Base-by-base conservation (phyloP, 92 coral and sea anemone genomes). In the Nematostella vectensis region DNA sequence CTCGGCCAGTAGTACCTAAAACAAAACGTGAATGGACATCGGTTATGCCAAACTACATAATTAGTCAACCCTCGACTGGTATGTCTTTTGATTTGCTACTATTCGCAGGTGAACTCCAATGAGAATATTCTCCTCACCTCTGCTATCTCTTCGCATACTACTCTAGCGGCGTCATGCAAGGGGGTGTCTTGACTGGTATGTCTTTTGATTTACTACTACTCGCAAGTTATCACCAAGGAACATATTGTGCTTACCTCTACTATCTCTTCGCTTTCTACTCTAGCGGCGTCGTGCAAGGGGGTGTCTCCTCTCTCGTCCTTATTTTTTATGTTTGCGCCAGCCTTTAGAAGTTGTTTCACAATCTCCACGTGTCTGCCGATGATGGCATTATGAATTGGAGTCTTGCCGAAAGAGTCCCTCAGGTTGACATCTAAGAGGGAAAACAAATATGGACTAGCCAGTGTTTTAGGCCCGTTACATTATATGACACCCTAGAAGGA, bases 311-410 rank as follows among this genome's bases (percentile, higher is more conserved):
- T 48, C 40, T 80, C 94, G 29, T 85, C 94, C 23, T 51, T 25
- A 8, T 69, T 48, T 28, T 72, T 80, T 4, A 75, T 78, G 59
- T 80, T 82, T 6, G 88, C 94, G 48, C 94, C 88, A 3, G 74
- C 64, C 66, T 80, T 85, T 25, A 85, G 70, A 3, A 85, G 70
- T 54, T 70, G 50, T 0, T 61, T 65, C 52, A 85, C 88, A 25
- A 85, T 58, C 1, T 40, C 38, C 49, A 67, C 50, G 21, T 85
- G 88, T 51, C 80, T 80, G 12, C 94, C 94, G 43, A 62, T 81
- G 59, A 80, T 71, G 31, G 94, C 94, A 62, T 85, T 85, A 13
- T 85, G 94, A 43, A 85, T 49, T 2, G 88, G 94, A 2, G 94
- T 85, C 72, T 85, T 85, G 47, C 94, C 83, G 42, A 85, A 80